Base-by-base conservation (phyloP, 2,888 invertebrate genomes). In the Cremastinae sp. region DNA sequence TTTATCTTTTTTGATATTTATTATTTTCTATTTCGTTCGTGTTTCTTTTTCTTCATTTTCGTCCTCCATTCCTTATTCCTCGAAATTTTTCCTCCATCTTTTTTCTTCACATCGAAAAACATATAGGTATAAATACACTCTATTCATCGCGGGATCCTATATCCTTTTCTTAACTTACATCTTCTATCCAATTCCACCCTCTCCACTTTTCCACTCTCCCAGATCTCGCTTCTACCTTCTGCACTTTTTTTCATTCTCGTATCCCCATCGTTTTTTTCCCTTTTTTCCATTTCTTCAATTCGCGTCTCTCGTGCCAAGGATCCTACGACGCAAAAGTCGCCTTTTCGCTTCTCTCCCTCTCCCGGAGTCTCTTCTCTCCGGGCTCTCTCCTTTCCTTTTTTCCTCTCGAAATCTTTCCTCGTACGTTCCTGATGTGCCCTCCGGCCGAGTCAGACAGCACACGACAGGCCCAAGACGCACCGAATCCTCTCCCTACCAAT, bases 371-470 rank as follows among this genome's bases (percentile, higher is more conserved):
- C 74, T 80, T 80, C 79, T 80, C 80, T 80, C 81, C 28, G 28
- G 28, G 28, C 28, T 28, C 5, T 28, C 28, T 62, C 37, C 37
- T 45, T 58, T 64, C 35, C 53, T 56, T 70, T 61, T 4, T 39
- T 83, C 82, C 83, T 82, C 83, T 83, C 83, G 78, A 81, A 80
- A 68, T 81, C 74, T 81, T 80, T 78, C 80, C 80, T 80, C 81
- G 82, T 81, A 81, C 83, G 83, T 84, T 84, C 84, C 85, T 85
- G 87, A 85, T 87, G 87, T 85, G 84, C 87, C 84, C 83, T 84
- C 85, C 80, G 83, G 83, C 84, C 80, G 83, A 82, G 83, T 81
- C 75, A 77, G 79, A 79, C 78, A 74, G 75, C 76, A 78, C 76
- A 78, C 79, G 81, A 79, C 80, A 86, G 84, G 74, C 85, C 70